phyloP scores from a whole-genome alignment of 2,888 invertebrate genomes.

The Parochlus steinenii region DNA sequence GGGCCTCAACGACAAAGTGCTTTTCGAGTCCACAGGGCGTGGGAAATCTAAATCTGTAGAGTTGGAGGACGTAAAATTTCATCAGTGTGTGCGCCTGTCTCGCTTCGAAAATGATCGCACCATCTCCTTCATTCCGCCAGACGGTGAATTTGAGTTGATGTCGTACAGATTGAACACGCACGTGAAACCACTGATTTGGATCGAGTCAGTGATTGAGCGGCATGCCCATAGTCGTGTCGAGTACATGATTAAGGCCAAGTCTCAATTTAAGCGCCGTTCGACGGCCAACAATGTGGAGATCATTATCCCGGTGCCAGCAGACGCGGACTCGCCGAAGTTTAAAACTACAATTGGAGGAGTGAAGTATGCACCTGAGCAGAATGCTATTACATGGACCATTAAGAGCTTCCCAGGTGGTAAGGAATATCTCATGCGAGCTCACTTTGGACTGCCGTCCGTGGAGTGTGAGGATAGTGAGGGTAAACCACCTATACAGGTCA shows the following conservation, averaged over 20 bases:
- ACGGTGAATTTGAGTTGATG: slow-evolving; percentile 98
- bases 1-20: slow-evolving; percentile 92
- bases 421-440: slow-evolving; percentile 95
- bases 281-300: slow-evolving; percentile 99
- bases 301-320: slow-evolving; percentile 86
- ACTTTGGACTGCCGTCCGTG: slow-evolving; percentile 93
- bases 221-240: slow-evolving; percentile 95
- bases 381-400: slow-evolving; percentile 93
- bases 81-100: slow-evolving; percentile 92
- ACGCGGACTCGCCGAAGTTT: slow-evolving; percentile 97
- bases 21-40: slow-evolving; percentile 93
- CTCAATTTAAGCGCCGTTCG: slow-evolving; percentile 92
- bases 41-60: slow-evolving; percentile 97
- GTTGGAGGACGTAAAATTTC: slow-evolving; percentile 96
- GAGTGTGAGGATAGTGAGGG: slow-evolving; percentile 88
- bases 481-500: slow-evolving; percentile 94
- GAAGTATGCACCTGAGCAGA: slow-evolving; percentile 93
- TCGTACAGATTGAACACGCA: slow-evolving; percentile 93
- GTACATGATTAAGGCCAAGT: slow-evolving; percentile 98
- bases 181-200: slow-evolving; percentile 96
- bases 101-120: slow-evolving; percentile 97
- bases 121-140: slow-evolving; percentile 96
- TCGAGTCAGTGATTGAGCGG: slow-evolving; percentile 94
- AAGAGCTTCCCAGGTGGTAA: slow-evolving; percentile 97
- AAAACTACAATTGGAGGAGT: slow-evolving; percentile 94